These are phyloP conservation scores for Echeneis naucrates DNA, from an alignment of 2,797 vertebrate species.

Conservation along the genomic window DNA sequence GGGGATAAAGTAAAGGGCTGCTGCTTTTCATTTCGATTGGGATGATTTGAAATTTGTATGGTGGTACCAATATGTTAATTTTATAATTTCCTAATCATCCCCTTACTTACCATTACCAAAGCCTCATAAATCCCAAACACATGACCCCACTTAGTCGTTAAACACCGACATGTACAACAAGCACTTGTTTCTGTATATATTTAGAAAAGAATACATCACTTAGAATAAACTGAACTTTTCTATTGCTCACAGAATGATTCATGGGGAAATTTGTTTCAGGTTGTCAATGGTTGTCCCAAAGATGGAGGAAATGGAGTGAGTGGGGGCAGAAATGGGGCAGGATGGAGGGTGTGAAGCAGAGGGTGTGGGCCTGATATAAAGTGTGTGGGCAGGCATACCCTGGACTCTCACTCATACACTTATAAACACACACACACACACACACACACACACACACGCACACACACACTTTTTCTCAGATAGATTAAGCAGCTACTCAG, in stretches of 20 bases:
- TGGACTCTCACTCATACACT: conserved; percentile 12
- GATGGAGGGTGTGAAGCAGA: conserved; percentile 26
- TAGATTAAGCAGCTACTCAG: conserved; percentile 86
- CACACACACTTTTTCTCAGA: conserved; percentile 56
- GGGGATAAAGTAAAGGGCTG: neutral
- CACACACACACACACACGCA: conserved; percentile 29
- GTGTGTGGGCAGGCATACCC: conserved; percentile 66
- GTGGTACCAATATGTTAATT: neutral
- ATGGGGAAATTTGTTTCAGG: neutral
- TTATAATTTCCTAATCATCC: conserved; percentile 43
- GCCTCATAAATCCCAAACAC: conserved; percentile 82
- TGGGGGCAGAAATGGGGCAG: conserved; percentile 17
- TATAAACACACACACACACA: conserved; percentile 30
- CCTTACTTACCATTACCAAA: conserved; percentile 67
- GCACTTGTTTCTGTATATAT: conserved; percentile 50
- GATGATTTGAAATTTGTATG: neutral
- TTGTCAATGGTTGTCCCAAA: conserved; percentile 10
- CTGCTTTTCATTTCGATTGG: neutral
- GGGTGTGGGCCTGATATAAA: conserved; percentile 58
- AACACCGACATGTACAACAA: conserved; percentile 63
- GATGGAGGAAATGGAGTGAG: conserved; percentile 18
- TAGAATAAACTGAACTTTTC: conserved; percentile 10
- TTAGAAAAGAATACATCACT: conserved; percentile 30
- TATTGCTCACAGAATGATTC: neutral
- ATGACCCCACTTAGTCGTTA: conserved; percentile 82